Evolutionary conservation across 2,113 vertebrate genomes (phyloP), one percentile per base, ranked within the genome.

Genomic region (Ceratotherium simum): DNA sequence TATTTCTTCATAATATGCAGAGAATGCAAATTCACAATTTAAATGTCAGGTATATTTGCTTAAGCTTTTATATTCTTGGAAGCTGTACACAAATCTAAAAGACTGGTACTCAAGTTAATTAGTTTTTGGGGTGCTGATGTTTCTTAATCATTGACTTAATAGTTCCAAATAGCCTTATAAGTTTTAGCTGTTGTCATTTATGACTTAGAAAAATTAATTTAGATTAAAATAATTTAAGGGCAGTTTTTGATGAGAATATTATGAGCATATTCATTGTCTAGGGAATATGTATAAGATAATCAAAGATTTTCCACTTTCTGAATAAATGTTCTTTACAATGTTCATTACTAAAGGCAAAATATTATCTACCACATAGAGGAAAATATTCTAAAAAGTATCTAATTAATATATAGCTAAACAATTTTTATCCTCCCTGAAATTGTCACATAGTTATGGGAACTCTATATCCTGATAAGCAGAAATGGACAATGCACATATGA

Each of bases 191-290:
- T 97, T 98, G 97, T 98, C 96, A 89, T 98, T 98, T 98, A 98
- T 98, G 99, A 98, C 98, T 98, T 93, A 98, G 97, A 98, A 98
- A 99, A 98, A 98, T 99, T 99, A 99, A 99, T 99, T 98, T 98
- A 98, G 98, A 98, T 98, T 97, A 98, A 98, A 98, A 98, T 98
- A 98, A 99, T 98, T 98, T 98, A 98, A 99, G 98, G 96, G 93
- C 89, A 98, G 97, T 79, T 97, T 99, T 99, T 98, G 98, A 98
- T 98, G 98, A 98, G 97, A 98, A 98, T 98, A 98, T 98, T 98
- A 97, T 97, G 97, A 98, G 95, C 97, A 89, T 98, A 97, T 97
- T 98, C 97, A 98, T 98, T 98, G 97, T 98, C 98, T 97, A 62
- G 94, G 97, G 98, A 98, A 98, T 98, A 98, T 95, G 82, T 98